A percentile compares a stretch with the other conserved stretches of the same genome.
Evolutionary conservation across 2,888 invertebrate genomes (phyloP).

Genomic region (Ophion ellenae): DNA sequence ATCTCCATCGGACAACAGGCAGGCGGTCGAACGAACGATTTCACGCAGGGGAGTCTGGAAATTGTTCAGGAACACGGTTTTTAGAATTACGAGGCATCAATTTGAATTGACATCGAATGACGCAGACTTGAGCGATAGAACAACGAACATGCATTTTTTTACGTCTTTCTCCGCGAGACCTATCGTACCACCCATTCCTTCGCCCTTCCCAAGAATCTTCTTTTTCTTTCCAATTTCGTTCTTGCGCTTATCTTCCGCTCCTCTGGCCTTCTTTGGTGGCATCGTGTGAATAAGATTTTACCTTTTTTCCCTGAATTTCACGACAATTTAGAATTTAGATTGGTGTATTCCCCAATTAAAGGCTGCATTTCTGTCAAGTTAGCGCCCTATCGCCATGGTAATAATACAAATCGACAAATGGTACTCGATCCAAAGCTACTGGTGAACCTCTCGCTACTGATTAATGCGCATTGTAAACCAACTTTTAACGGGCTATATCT

Average conservation of each 20-base stretch:
- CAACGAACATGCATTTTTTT: conserved; percentile 64
- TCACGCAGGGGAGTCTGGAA: conserved; percentile 55
- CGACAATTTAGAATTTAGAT: conserved; percentile 40
- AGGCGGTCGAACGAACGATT: conserved; percentile 48
- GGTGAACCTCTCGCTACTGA: conserved; percentile 10
- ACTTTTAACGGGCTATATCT: background rate
- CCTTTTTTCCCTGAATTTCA: background rate
- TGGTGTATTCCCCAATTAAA: conserved; percentile 11
- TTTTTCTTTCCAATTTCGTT: conserved; percentile 45
- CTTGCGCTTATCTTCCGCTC: conserved; percentile 22
- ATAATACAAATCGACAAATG: conserved; percentile 23
- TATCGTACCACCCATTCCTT: conserved; percentile 69
- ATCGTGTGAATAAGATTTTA: conserved; percentile 23
- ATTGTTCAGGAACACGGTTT: background rate
- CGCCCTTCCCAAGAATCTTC: conserved; percentile 65
- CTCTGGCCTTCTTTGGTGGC: conserved; percentile 56
- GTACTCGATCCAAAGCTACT: conserved; percentile 21
- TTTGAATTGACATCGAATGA: background rate
- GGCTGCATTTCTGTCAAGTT: conserved; percentile 5
- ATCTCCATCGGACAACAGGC: conserved; percentile 52
- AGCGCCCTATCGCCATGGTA: conserved; percentile 17
- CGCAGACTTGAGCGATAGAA: background rate
- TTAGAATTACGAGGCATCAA: background rate
- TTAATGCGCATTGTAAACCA: background rate
- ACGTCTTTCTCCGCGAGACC: conserved; percentile 64